Evolutionary conservation across 2,888 invertebrate species (phyloP), one percentile per base, ranked within the genome.

Genomic region (Allacma fusca): DNA sequence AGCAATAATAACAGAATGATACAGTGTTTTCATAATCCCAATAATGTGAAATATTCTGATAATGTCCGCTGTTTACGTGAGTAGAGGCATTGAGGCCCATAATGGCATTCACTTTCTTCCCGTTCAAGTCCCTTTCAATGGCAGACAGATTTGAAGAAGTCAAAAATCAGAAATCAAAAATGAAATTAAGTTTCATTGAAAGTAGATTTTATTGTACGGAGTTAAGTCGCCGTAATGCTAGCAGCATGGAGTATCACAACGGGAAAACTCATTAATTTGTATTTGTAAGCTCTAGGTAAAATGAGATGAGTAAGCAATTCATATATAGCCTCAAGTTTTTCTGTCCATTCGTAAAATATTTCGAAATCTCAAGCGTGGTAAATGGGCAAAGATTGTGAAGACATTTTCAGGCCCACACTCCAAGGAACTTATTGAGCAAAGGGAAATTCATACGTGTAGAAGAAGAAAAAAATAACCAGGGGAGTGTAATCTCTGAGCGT

Each of bases 291-390:
- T 26, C 1, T 9, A 62, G 24, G 62, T 62, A 23, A 62, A 62
- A 62, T 19, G 16, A 24, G 62, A 62, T 62, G 62, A 62, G 62
- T 23, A 24, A 62, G 62, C 62, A 2, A 62, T 62, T 12, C n/a
- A n/a, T 26, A 62, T 62, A 24, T 62, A 1, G 62, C 62, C 62
- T 62, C 62, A 62, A 62, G 26, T 40, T n/a, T n/a, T n/a, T n/a
- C n/a, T n/a, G n/a, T 40, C 40, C 40, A 40, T 13, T 9, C 7
- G 40, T 9, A 40, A 40, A 9, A 40, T 13, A 40, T 40, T 5
- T 40, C 40, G 40, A 40, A 40, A 40, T 40, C 40, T 5, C 40
- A 40, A 13, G 40, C n/a, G 40, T 40, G 40, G 5, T 12, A 12
- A 59, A 5, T 5, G 19, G 23, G 19, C 19, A n/a, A 21, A 59